phyloP scores from a whole-genome alignment of 2,113 vertebrate genomes.

The Dipodomys merriami region DNA sequence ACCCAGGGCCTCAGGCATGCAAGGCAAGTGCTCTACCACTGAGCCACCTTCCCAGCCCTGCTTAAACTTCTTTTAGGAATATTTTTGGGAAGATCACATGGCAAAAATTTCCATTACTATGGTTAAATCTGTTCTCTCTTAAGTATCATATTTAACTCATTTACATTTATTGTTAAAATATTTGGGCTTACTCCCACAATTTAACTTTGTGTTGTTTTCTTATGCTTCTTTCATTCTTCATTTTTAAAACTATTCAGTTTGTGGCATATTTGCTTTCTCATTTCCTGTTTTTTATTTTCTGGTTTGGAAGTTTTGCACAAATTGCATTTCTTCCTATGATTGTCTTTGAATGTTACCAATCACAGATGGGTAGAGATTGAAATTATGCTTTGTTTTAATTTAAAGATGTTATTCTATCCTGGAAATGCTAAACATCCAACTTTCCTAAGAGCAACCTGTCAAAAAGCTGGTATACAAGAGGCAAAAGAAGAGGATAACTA shows the following conservation, averaged over 20 bases:
- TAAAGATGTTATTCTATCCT: slow-evolving; percentile 44
- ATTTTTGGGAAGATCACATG: neutral
- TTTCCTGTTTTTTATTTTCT: slow-evolving; percentile 9
- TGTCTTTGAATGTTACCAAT: neutral
- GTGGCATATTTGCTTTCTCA: neutral
- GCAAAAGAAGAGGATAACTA: neutral
- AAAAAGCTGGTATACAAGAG: neutral
- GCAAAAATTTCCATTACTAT: neutral
- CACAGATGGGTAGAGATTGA: neutral
- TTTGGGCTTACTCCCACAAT: neutral
- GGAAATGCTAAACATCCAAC: neutral
- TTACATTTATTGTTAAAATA: slow-evolving; percentile 27
- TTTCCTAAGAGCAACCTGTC: slow-evolving; percentile 16
- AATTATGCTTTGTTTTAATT: slow-evolving; percentile 21
- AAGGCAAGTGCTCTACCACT: no score
- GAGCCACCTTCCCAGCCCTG: neutral
- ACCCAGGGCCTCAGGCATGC: no score
- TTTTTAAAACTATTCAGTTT: neutral
- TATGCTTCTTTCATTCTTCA: neutral
- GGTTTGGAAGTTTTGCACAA: neutral
- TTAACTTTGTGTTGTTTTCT: neutral
- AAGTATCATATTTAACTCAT: neutral
- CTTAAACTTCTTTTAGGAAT: neutral
- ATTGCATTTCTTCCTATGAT: slow-evolving; percentile 1
- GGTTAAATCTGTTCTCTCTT: slow-evolving; percentile 31